phyloP scores from a whole-genome alignment of 2,113 vertebrate genomes.

The Beaufortia kweichowensis region DNA sequence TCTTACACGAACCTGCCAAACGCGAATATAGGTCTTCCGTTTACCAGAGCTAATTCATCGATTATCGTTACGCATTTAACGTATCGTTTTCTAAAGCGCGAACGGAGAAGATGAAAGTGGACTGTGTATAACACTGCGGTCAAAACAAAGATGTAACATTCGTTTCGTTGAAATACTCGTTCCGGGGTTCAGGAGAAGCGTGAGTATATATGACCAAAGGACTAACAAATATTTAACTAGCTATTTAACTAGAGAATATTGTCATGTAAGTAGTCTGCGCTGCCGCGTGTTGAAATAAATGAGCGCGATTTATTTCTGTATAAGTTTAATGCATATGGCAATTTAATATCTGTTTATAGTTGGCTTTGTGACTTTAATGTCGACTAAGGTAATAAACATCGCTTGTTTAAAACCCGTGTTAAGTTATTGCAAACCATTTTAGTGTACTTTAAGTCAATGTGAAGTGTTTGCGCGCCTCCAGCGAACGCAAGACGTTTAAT shows the following conservation, averaged over 20 bases:
- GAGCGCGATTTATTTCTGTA: not conserved
- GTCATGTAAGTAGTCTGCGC: no score
- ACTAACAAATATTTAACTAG: not conserved
- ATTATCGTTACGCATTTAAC: not conserved
- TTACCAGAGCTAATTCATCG: not conserved
- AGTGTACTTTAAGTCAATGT: not conserved
- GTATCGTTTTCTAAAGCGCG: not conserved
- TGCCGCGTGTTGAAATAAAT: no score
- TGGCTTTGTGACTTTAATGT: not conserved
- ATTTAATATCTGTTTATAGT: not conserved
- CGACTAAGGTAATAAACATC: not conserved
- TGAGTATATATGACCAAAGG: constrained; percentile 50
- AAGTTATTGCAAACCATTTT: not conserved
- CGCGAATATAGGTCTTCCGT: constrained; percentile 7
- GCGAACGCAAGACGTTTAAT: constrained; percentile 42
- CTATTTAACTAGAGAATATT: no score
- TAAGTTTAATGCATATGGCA: no score
- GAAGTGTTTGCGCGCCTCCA: not conserved
- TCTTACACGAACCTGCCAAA: constrained; percentile 43
- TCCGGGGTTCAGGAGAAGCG: constrained; percentile 21
- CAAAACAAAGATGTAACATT: constrained; percentile 39
- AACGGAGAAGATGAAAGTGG: not conserved
- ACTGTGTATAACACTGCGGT: constrained; percentile 28
- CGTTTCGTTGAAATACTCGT: constrained; percentile 6
- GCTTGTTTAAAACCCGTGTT: not conserved